phyloP scores from a whole-genome alignment of 2,797 vertebrate genomes.

The Channa striata region DNA sequence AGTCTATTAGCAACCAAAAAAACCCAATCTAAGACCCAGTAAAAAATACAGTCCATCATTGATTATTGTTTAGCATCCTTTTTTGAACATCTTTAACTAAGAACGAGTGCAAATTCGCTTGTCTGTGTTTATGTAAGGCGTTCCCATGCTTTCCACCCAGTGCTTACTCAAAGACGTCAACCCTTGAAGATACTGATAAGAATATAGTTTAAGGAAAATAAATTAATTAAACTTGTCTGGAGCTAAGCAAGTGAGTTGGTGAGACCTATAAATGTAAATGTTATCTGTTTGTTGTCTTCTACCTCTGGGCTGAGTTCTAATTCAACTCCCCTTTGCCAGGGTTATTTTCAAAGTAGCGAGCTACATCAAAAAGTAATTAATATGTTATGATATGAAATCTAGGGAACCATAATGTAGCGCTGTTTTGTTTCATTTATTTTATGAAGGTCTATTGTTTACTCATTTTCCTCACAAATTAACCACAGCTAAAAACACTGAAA shows the following conservation, averaged over 20 bases:
- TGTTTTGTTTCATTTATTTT: neutral
- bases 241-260: neutral
- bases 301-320: conserved; percentile 6
- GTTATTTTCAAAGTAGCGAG: conserved; percentile 24
- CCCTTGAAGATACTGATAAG: neutral
- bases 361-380: neutral
- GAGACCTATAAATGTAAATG: conserved; percentile 3
- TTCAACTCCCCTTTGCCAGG: neutral
- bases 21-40: no score
- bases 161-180: conserved; percentile 10
- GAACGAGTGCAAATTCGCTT: conserved; percentile 35
- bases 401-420: no score
- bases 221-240: conserved; percentile 19
- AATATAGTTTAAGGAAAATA: neutral
- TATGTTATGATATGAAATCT: no score
- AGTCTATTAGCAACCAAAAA: no score
- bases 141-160: neutral
- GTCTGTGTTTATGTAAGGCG: conserved; percentile 31
- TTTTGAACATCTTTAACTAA: conserved; percentile 14
- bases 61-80: conserved; percentile 10
- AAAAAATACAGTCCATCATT: conserved; percentile 10
- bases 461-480: neutral
- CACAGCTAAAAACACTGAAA: neutral
- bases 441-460: neutral
- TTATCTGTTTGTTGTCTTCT: neutral